These are phyloP conservation scores for Notamacropus eugenii DNA, from an alignment of 2,797 vertebrate genomes.

Conservation along the genomic window DNA sequence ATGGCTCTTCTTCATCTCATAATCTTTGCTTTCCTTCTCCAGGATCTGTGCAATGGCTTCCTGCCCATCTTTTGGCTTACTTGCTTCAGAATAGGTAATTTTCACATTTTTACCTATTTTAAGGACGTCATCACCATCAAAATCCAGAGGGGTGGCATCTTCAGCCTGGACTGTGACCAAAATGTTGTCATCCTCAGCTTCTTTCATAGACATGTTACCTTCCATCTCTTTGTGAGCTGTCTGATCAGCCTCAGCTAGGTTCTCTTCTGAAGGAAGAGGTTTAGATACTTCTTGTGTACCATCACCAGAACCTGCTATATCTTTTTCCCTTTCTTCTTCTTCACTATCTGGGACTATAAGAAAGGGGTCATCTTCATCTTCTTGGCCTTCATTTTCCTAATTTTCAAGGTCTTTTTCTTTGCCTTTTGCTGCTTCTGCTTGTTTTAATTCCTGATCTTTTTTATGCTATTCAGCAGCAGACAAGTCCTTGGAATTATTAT, in stretches of 20 bases:
- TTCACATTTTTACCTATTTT: slow-evolving; percentile 99
- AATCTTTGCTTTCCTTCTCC: slow-evolving; percentile 93
- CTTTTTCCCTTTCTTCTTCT: slow-evolving; percentile 78
- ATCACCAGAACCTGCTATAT: slow-evolving; percentile 99
- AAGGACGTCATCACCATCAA: slow-evolving; percentile 99
- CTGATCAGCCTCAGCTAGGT: slow-evolving; percentile 90
- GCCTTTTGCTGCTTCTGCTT: slow-evolving; percentile 82
- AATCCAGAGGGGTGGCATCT: slow-evolving; percentile 99
- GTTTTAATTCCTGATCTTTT: slow-evolving; percentile 77
- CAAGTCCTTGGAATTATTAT: slow-evolving; percentile 82
- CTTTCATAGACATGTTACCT: slow-evolving; percentile 93
- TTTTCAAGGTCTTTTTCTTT: slow-evolving; percentile 84
- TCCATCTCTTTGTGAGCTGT: slow-evolving; percentile 93
- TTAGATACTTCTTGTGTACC: slow-evolving; percentile 99
- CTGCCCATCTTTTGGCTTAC: slow-evolving; percentile 94
- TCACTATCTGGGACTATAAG: slow-evolving; percentile 73
- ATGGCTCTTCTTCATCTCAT: slow-evolving; percentile 92
- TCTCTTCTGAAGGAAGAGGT: slow-evolving; percentile 95
- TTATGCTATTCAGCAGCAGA: slow-evolving; percentile 81
- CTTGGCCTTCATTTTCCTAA: slow-evolving; percentile 86
- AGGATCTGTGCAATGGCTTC: slow-evolving; percentile 92
- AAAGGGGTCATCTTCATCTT: slow-evolving; percentile 84
- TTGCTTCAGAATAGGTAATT: slow-evolving; percentile 99
- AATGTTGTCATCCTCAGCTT: slow-evolving; percentile 98
- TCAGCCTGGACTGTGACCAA: slow-evolving; percentile 99